Evolutionary conservation across 23 tunicate species (phyloP).

Genomic region (Corella eumyota): DNA sequence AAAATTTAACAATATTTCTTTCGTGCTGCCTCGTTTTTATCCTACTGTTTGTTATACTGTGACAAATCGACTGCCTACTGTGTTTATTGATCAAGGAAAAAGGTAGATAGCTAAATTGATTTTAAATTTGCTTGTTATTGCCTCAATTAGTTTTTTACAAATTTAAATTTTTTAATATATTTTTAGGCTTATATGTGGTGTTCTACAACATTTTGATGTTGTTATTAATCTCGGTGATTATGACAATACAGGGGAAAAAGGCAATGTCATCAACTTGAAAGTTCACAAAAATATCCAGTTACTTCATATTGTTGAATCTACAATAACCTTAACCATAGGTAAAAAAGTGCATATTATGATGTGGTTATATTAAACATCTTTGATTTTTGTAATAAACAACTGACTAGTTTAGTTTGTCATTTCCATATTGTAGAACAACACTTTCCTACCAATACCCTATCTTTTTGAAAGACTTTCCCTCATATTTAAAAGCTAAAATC

Average conservation of each 20-base stretch:
- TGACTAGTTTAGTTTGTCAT: too few relatives aligned
- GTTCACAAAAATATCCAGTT: too few relatives aligned
- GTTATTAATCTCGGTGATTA: conserved; percentile 12
- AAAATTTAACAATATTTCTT: conserved; percentile 27
- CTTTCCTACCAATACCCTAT: too few relatives aligned
- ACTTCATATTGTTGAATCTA: too few relatives aligned
- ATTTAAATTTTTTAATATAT: neutral
- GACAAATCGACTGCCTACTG: conserved; percentile 27
- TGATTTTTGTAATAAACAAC: too few relatives aligned
- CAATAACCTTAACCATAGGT: too few relatives aligned
- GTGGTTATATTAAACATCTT: too few relatives aligned
- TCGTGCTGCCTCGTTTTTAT: conserved; percentile 52
- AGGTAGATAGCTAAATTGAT: conserved; percentile 10
- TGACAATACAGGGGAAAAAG: conserved; percentile 4
- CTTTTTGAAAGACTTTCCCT: too few relatives aligned
- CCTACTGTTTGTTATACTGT: conserved; percentile 55
- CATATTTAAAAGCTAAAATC: too few relatives aligned
- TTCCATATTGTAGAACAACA: too few relatives aligned
- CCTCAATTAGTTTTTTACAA: conserved; percentile 3
- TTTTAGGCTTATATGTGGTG: conserved; percentile 15
- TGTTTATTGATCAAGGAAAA: conserved; percentile 14
- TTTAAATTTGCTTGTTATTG: neutral
- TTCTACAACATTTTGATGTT: neutral
- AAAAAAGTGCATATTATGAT: too few relatives aligned
- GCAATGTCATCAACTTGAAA: too few relatives aligned